Evolutionary conservation across 2,113 vertebrate genomes (phyloP).

Genomic region (Laterallus jamaicensis): DNA sequence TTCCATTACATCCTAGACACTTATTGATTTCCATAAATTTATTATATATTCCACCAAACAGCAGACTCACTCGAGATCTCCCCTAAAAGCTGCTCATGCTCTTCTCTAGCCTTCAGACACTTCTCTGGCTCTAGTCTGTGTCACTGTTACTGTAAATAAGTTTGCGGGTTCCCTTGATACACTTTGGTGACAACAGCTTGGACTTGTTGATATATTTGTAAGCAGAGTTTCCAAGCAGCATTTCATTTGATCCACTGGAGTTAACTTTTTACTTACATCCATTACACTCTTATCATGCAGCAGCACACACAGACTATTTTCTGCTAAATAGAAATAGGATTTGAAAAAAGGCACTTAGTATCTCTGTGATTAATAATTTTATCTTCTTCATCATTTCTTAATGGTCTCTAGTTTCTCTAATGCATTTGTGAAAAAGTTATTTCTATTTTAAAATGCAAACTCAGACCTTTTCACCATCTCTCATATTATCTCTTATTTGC

Average conservation of each 20-base stretch:
- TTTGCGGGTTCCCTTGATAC: not conserved
- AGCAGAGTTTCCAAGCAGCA: not conserved
- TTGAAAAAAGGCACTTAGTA: conserved; percentile 14
- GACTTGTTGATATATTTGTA: conserved; percentile 14
- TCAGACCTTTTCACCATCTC: not conserved
- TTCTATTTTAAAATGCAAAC: conserved; percentile 9
- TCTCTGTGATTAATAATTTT: conserved; percentile 40
- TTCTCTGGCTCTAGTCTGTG: not conserved
- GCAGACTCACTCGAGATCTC: not conserved
- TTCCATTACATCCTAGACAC: conserved; percentile 39
- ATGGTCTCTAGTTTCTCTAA: conserved; percentile 11
- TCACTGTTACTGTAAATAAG: conserved; percentile 10
- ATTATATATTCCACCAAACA: conserved; percentile 5
- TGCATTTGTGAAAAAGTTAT: not conserved
- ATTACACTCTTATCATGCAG: not conserved
- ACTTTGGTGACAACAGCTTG: not conserved
- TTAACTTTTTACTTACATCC: not conserved
- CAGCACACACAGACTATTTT: conserved; percentile 1
- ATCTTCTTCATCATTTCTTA: conserved; percentile 41
- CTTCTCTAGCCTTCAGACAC: not conserved
- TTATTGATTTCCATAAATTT: conserved; percentile 55
- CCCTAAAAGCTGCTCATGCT: not conserved
- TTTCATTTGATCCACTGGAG: not conserved
- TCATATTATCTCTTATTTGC: not conserved
- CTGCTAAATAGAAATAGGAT: not conserved